Base-by-base conservation (phyloP, 2,113 vertebrate genomes). In the Pseudolaguvia tuberculata region DNA sequence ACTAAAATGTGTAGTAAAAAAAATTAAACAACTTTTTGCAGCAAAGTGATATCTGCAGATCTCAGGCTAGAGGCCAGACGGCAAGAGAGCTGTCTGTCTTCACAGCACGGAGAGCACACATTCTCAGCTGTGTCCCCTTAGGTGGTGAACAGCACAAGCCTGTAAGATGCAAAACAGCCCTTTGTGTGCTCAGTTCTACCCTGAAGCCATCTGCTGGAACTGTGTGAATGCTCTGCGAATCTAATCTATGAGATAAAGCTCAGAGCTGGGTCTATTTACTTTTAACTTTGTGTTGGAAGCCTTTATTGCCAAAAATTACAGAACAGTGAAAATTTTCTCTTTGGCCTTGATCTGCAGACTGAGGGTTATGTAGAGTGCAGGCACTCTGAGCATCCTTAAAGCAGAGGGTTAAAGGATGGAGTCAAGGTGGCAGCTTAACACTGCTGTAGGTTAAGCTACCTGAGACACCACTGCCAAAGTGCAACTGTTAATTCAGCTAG, bases 171-270 rank as follows among this genome's bases (percentile, higher is more conserved):
- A 39, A 39, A 39, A 29, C 69, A 59, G 45, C 27, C 20, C 56
- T 57, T 25, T 8, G 52, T 61, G 66, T 13, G 59, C 47, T 42
- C 63, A 2, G 17, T 62, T 53, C 67, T 23, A 62, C 50, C 42
- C 67, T 62, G 47, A 77, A 70, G 58, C 56, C 66, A 77, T 62
- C 67, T 77, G 57, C 39, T 50, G 23, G 58, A 35, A 35, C 25
- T 3, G 9, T 14, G 56, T 18, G 23, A 5, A 13, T 5, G 52
- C 18, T 15, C 39, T 62, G 21, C 25, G 25, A 7, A 57, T 35
- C 17, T 12, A 10, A 57, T 29, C 25, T 3, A 27, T 39, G 13
- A 20, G 52, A 21, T 14, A 47, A 3, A 47, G 21, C 20, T 42
- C n/a, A 23, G 39, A 21, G 7, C 20, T 39, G n/a, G 68, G 68